Evolutionary conservation across 1,140 invertebrate species (phyloP).

Genomic region (Drosophila pectinifera): DNA sequence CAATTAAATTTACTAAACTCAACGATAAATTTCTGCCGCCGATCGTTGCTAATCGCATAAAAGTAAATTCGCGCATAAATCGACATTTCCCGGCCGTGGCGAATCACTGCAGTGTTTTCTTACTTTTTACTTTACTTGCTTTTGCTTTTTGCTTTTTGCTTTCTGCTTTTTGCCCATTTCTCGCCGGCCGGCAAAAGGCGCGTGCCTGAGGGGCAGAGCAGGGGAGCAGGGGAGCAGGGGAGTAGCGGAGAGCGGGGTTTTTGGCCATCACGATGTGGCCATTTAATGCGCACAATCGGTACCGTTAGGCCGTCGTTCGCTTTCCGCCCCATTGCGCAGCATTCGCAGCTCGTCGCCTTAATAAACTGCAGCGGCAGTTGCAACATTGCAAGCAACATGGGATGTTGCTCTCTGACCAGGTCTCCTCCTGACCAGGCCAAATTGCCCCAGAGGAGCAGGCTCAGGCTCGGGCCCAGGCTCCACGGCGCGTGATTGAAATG

Average conservation of each 20-base stretch:
- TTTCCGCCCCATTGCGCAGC: constrained; percentile 75
- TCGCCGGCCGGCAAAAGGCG: constrained; percentile 69
- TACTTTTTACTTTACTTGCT: no score
- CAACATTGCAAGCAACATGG: constrained; percentile 27
- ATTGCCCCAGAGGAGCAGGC: constrained; percentile 53
- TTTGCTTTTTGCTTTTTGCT: no score
- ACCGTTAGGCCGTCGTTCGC: constrained; percentile 74
- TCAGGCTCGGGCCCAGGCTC: background rate
- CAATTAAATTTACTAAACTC: constrained; percentile 84
- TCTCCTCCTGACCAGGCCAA: constrained; percentile 42
- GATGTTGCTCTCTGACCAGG: constrained; percentile 41
- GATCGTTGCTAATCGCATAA: constrained; percentile 82
- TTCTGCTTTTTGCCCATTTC: constrained; percentile 4
- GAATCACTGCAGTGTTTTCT: constrained; percentile 22
- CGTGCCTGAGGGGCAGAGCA: constrained; percentile 45
- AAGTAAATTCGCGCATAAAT: constrained; percentile 83
- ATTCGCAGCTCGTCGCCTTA: constrained; percentile 47
- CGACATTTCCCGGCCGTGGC: constrained; percentile 48
- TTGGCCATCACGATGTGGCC: constrained; percentile 76
- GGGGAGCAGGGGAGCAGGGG: no score
- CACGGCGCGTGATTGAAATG: constrained; percentile 81
- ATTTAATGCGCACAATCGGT: constrained; percentile 79
- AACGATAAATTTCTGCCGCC: constrained; percentile 75
- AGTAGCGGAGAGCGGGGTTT: constrained; percentile 20
- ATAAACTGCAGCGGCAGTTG: constrained; percentile 74